Evolutionary conservation across 2,888 invertebrate genomes (phyloP), one percentile per base, ranked within the genome.

Genomic region (Phragmatobia fuliginosa): DNA sequence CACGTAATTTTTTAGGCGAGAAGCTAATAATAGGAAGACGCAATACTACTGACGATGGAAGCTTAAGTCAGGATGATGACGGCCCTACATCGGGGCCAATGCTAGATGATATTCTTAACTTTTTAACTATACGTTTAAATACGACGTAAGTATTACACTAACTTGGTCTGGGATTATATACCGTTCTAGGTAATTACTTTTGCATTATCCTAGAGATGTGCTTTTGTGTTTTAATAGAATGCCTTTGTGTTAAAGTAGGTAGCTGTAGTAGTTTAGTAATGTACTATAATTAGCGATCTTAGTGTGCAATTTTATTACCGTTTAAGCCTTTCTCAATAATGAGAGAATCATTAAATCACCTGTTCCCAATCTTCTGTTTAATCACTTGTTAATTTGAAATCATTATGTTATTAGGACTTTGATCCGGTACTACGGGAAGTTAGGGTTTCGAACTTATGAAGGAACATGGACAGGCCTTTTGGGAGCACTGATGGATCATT

Each of bases 381-480:
- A 21, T 21, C 0, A 45, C 18, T 21, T 31, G 4, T 28, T 32
- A 31, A 62, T 45, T 60, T 10, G 21, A 45, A 67, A 36, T 14
- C 1, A 49, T 45, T 49, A 25, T 33, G 2, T 49, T 67, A 1
- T 64, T 36, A 93, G 93, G 16, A 82, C 90, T 36, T 74, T 83
- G 45, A 88, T 83, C 3, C 87, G 90, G 25, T 91, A 92, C 79
- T 94, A 91, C 75, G 87, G 85, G 71, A 92, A 94, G 79, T 87
- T 95, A 2, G 95, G 95, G 18, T 93, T 92, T 73, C 92, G 94
- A 28, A 91, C 92, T 0, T 94, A 93, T 67, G 96, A 96, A 77
- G 96, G 96, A 28, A 91, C 95, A 1, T 96, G 96, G 96, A 96
- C 95, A 0, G 96, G 96, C 36, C 91, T 97, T 33, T 90, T 96